Conservation (phyloP, 1,140 invertebrate genomes). For the Rhizoglyphus robini region DNA sequence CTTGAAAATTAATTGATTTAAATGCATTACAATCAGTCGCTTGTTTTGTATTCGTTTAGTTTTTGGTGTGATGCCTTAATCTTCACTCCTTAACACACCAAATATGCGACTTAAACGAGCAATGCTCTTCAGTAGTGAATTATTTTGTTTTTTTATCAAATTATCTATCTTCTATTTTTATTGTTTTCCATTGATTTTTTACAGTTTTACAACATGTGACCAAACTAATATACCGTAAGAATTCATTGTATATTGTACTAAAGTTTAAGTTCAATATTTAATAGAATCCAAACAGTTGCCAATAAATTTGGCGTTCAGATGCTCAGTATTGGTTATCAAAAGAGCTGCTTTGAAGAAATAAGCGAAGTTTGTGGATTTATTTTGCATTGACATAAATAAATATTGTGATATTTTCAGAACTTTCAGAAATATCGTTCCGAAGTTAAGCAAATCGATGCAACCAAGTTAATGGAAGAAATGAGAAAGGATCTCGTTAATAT, state of each 20-base stretch:
- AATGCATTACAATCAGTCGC: no score
- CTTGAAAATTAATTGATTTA: no score
- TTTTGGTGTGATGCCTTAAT: no score
- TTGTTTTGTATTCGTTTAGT: no score
- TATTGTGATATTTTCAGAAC: conserved; percentile 1
- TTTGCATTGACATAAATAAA: background rate
- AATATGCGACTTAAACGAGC: no score
- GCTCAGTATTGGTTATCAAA: background rate
- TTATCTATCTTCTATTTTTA: background rate
- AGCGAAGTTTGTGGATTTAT: background rate
- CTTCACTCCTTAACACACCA: no score
- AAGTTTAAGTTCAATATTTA: background rate
- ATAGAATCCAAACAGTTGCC: background rate
- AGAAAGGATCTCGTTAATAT: conserved; percentile 26
- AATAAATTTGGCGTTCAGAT: conserved; percentile 6
- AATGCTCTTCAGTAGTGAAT: no score
- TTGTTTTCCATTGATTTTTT: background rate
- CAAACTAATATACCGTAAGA: background rate
- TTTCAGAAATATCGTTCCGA: conserved; percentile 7
- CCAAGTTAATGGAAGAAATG: conserved; percentile 28
- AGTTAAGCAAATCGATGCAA: conserved; percentile 23
- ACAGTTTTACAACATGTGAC: background rate
- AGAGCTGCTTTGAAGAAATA: background rate
- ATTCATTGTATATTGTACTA: background rate
- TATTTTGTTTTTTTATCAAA: no score